Evolutionary conservation across 1,140 invertebrate genomes (phyloP).

Genomic region (Chrysopa pallens): DNA sequence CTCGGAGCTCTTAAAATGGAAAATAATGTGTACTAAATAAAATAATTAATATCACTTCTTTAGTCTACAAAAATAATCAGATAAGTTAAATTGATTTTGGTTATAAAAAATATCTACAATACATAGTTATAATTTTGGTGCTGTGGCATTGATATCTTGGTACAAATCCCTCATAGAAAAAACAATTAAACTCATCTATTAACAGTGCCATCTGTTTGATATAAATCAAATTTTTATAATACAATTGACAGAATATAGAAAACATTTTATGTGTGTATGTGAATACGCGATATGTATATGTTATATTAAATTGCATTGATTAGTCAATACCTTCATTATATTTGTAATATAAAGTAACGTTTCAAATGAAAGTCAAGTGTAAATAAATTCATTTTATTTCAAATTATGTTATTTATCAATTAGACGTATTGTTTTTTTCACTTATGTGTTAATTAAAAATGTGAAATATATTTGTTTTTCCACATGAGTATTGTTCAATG

Average conservation of each 20-base stretch:
- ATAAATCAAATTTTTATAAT: not conserved
- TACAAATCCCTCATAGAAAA: too few species aligned
- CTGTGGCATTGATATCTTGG: too few species aligned
- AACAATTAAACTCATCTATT: too few species aligned
- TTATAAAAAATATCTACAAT: too few species aligned
- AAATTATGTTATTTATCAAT: not conserved
- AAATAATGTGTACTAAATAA: too few species aligned
- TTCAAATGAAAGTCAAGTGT: not conserved
- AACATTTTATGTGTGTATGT: not conserved
- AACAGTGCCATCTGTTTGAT: not conserved
- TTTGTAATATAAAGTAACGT: not conserved
- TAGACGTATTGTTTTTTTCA: not conserved
- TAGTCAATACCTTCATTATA: not conserved
- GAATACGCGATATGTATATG: not conserved
- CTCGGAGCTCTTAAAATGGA: too few species aligned
- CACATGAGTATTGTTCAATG: not conserved
- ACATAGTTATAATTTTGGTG: too few species aligned
- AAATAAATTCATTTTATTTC: not conserved
- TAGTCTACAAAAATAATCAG: too few species aligned
- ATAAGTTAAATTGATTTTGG: too few species aligned
- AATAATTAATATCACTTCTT: too few species aligned
- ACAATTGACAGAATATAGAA: not conserved
- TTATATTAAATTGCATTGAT: not conserved
- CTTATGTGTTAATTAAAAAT: not conserved
- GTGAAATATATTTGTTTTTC: not conserved